A percentile compares a stretch with the other conserved stretches of the same genome.
phyloP scores from a whole-genome alignment of 2,113 vertebrate species.

The Psittacula cyanocephala region DNA sequence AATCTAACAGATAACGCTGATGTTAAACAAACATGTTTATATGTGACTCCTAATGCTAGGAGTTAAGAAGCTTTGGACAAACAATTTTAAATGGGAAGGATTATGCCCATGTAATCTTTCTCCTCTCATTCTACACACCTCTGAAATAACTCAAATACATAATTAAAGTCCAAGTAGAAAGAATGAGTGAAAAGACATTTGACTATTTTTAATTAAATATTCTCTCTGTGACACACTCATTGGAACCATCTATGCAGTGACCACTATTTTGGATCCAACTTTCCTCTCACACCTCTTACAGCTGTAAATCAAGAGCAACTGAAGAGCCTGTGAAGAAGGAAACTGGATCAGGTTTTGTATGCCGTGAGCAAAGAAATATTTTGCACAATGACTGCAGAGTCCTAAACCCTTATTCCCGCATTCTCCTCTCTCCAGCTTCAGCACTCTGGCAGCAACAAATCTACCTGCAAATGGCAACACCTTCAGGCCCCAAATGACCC shows the following conservation, averaged over 20 bases:
- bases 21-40: slow-evolving; percentile 59
- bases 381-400: neutral
- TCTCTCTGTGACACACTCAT: neutral
- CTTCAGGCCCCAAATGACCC: slow-evolving; percentile 13
- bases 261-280: neutral
- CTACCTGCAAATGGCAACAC: neutral
- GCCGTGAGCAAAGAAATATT: neutral
- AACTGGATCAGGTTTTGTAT: neutral
- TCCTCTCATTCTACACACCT: neutral
- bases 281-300: neutral
- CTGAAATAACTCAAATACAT: neutral
- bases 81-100: slow-evolving; percentile 29
- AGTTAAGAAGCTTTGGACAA: slow-evolving; percentile 23
- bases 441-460: neutral
- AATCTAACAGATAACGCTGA: slow-evolving; percentile 32
- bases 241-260: neutral
- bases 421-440: neutral
- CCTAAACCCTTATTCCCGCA: neutral
- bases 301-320: neutral
- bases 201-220: neutral
- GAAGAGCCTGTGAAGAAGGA: neutral
- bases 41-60: neutral
- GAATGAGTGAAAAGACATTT: neutral
- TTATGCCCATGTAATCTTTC: neutral
- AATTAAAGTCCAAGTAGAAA: neutral